A percentile compares a stretch with the other conserved stretches of the same genome.
Evolutionary conservation across 2,888 invertebrate genomes (phyloP).

Genomic region (Ceriagrion tenellum): DNA sequence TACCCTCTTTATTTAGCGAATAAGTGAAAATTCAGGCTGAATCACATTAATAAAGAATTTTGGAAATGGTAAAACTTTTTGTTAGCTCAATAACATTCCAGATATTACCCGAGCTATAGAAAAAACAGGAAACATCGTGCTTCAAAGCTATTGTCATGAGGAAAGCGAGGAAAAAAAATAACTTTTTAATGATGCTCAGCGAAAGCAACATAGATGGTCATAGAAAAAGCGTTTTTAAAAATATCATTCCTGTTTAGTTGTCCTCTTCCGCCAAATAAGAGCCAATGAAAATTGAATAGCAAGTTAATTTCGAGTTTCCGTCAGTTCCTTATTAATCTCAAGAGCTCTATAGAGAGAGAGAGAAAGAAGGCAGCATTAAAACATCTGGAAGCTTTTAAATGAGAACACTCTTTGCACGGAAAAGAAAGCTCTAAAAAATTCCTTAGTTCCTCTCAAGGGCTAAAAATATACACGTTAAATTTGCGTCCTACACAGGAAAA

Average conservation of each 20-base stretch:
- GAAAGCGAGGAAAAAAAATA: too few relatives aligned
- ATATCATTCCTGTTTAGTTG: not conserved
- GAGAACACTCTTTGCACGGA: not conserved
- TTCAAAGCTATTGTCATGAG: too few relatives aligned
- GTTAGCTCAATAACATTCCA: too few relatives aligned
- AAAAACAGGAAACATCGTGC: too few relatives aligned
- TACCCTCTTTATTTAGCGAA: too few relatives aligned
- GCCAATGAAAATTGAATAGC: not conserved
- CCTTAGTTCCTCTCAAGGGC: not conserved
- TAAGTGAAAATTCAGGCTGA: too few relatives aligned
- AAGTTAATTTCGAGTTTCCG: not conserved
- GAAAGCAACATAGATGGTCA: too few relatives aligned
- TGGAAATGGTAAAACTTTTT: too few relatives aligned
- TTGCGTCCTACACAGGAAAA: not conserved
- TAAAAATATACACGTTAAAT: not conserved
- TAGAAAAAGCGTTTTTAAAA: too few relatives aligned
- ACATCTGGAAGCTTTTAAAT: not conserved
- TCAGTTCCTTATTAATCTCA: not conserved
- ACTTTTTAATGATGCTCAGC: too few relatives aligned
- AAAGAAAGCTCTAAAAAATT: not conserved
- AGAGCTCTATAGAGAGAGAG: not conserved
- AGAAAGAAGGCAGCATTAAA: not conserved
- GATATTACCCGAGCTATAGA: too few relatives aligned
- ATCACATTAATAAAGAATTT: too few relatives aligned
- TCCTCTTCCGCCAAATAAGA: not conserved